phyloP scores from a whole-genome alignment of 2,113 vertebrate species.

The Polyodon spathula region DNA sequence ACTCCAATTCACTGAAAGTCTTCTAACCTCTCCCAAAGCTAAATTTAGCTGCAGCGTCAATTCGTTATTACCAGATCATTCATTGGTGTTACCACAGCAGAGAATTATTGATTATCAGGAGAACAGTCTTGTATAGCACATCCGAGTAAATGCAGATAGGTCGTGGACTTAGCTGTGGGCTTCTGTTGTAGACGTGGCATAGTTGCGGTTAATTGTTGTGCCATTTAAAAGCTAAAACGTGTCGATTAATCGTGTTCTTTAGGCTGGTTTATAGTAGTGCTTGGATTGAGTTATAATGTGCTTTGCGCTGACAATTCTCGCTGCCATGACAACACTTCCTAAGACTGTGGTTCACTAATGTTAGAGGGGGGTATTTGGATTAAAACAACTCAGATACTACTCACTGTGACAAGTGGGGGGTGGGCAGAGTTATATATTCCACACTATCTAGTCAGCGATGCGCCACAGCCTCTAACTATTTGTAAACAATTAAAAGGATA shows the following conservation, averaged over 20 bases:
- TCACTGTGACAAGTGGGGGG: neutral
- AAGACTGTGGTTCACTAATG: slow-evolving; percentile 1
- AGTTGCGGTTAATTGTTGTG: no score
- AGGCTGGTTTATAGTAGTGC: neutral
- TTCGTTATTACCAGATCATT: no score
- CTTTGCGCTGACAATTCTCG: slow-evolving; percentile 10
- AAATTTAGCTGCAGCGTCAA: no score
- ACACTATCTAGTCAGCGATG: neutral
- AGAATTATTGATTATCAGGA: no score
- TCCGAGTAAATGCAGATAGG: no score
- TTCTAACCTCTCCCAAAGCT: no score
- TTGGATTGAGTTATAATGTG: neutral
- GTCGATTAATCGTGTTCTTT: neutral
- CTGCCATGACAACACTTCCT: slow-evolving; percentile 22
- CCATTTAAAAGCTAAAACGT: no score
- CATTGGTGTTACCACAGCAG: no score
- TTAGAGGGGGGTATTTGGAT: slow-evolving; percentile 2
- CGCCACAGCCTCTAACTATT: neutral
- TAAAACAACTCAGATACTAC: slow-evolving; percentile 6
- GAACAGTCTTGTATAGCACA: no score
- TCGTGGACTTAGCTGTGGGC: no score
- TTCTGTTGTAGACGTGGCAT: no score
- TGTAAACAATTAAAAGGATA: neutral
- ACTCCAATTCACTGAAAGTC: no score
- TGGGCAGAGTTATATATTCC: neutral